A percentile compares a stretch with the other conserved stretches of the same genome.
Evolutionary conservation across 2,888 invertebrate species (phyloP).

Genomic region (Tuberolachnus salignus): DNA sequence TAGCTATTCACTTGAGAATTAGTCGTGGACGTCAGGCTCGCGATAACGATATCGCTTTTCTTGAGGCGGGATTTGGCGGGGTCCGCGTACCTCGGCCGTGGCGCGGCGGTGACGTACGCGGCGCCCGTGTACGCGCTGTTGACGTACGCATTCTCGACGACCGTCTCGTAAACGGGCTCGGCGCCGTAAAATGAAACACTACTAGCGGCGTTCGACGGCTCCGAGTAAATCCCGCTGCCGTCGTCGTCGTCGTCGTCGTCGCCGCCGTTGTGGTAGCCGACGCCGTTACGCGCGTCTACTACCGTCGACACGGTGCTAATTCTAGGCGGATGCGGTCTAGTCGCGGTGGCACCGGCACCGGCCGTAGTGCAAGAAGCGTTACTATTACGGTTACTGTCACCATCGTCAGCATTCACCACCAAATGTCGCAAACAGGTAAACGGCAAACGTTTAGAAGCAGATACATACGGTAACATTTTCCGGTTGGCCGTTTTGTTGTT

Average conservation of each 20-base stretch:
- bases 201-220: neutral
- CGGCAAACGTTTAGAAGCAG: slow-evolving; percentile 26
- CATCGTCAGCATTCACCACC: slow-evolving; percentile 39
- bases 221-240: slow-evolving; percentile 9
- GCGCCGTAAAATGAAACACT: slow-evolving; percentile 25
- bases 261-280: neutral
- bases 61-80: neutral
- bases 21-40: slow-evolving; percentile 71
- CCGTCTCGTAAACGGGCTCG: slow-evolving; percentile 31
- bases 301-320: slow-evolving; percentile 39
- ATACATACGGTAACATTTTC: slow-evolving; percentile 51
- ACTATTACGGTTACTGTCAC: slow-evolving; percentile 62
- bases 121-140: slow-evolving; percentile 29
- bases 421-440: slow-evolving; percentile 34
- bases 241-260: too few relatives aligned
- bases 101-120: neutral
- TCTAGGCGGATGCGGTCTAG: slow-evolving; percentile 32
- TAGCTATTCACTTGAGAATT: slow-evolving; percentile 65
- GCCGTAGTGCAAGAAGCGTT: slow-evolving; percentile 60
- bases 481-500: slow-evolving; percentile 38
- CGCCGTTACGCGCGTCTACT: neutral
- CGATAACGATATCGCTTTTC: slow-evolving; percentile 61
- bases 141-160: slow-evolving; percentile 30
- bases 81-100: neutral
- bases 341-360: slow-evolving; percentile 5